Base-by-base conservation (phyloP, 1,140 invertebrate species). In the Eufriesea mexicana region DNA sequence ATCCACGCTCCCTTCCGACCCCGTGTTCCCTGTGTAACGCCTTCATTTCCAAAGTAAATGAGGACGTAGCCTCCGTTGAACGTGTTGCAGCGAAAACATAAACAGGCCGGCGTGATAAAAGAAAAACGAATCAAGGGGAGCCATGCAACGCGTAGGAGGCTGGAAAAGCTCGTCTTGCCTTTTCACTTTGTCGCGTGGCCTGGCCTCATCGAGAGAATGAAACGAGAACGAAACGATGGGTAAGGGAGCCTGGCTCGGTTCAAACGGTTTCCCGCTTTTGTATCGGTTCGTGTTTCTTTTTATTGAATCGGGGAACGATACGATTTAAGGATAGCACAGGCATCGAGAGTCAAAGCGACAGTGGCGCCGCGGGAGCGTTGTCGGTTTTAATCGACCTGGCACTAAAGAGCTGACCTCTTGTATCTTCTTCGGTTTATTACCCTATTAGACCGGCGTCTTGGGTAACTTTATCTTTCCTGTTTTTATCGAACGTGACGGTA, bases 31-130 rank as follows among this genome's bases (percentile, higher is more conserved):
- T 7, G 23, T 59, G 67, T 71, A 88, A 88, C 83, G 64, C 74
- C 83, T 88, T 87, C 78, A 78, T 84, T 87, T 82, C 74, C 83
- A 88, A 87, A 88, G 83, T 87, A 87, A 87, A 88, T 79, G 86
- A 88, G 78, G 66, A 67, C 47, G 67, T 59, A 45, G 25, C 71
- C 64, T 55, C 25, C 70, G 55, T 49, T 84, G 83, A 84, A 78
- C 62, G 78, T 78, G 64, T n/a, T 62, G 83, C 47, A 66, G 74
- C 57, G 70, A 82, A 88, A 87, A 84, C 64, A 82, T 87, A 85
- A 87, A 87, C 78, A 84, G 85, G 28, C 61, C 5, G 18, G 8
- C 20, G 28, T 64, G 83, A 82, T 82, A 79, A 84, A 80, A 83
- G 28, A 47, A 71, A 84, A 54, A 61, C 54, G 45, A 61, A 66